These are phyloP conservation scores for Leptatherina wallacei DNA, from an alignment of 2,797 vertebrate genomes.

Conservation along the genomic window DNA sequence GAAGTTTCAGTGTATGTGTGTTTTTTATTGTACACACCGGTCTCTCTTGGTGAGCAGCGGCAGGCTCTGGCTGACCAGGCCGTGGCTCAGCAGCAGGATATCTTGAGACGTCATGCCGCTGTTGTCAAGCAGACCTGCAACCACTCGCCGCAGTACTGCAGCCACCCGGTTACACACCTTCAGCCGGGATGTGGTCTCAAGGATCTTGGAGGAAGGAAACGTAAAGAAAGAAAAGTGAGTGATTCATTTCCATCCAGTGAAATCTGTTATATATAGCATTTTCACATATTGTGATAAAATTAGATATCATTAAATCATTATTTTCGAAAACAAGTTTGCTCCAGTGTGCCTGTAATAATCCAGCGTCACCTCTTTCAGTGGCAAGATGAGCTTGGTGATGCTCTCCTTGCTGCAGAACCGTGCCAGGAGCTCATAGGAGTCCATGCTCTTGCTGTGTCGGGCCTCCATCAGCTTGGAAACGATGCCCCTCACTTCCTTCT, in stretches of 20 bases:
- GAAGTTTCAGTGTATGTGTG: background rate
- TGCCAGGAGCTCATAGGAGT: conserved; percentile 94
- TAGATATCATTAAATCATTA: too few relatives aligned
- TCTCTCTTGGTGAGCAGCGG: conserved; percentile 91
- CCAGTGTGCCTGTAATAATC: background rate
- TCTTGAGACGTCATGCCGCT: conserved; percentile 86
- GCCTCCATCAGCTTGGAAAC: conserved; percentile 98
- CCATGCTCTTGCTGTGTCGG: conserved; percentile 94
- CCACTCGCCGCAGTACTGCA: conserved; percentile 87
- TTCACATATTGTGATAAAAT: too few relatives aligned
- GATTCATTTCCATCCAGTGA: too few relatives aligned
- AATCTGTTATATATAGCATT: too few relatives aligned
- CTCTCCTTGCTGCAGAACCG: conserved; percentile 90
- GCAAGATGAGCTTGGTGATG: conserved; percentile 90
- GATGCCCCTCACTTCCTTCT: conserved; percentile 96
- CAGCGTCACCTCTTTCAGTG: conserved; percentile 92
- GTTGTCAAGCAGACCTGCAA: conserved; percentile 91
- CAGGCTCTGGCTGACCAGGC: conserved; percentile 94
- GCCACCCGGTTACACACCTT: conserved; percentile 91
- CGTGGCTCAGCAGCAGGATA: conserved; percentile 91
- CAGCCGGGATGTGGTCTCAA: conserved; percentile 90
- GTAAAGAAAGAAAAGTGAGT: background rate
- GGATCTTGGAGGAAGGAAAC: conserved; percentile 79
- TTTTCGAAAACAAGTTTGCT: background rate
- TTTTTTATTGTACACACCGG: conserved; percentile 77